A percentile compares a stretch with the other conserved stretches of the same genome.
These are phyloP conservation scores for Origma solitaria DNA, from an alignment of 2,113 vertebrate species.

Conservation along the genomic window DNA sequence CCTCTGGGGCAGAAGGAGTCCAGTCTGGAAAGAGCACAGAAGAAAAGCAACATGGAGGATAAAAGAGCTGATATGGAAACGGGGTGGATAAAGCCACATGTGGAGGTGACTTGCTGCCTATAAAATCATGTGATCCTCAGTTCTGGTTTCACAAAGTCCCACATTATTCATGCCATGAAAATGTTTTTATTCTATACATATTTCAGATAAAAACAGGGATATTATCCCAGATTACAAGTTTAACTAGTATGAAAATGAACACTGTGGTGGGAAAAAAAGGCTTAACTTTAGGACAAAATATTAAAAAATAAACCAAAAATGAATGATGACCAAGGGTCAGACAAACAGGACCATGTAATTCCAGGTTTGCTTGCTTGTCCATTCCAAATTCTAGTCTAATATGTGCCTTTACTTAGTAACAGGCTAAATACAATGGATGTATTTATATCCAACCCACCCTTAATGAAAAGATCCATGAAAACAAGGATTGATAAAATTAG, in stretches of 20 bases:
- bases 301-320: not conserved
- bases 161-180: not conserved
- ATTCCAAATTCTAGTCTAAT: not conserved
- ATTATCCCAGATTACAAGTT: not conserved
- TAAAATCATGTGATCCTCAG: not conserved
- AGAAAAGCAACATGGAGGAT: slow-evolving; percentile 33
- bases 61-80: slow-evolving; percentile 10
- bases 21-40: slow-evolving; percentile 22
- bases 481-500: not conserved
- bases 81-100: not conserved
- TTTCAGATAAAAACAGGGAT: not conserved
- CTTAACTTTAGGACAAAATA: not conserved
- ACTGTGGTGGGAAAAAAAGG: accelerated
- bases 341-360: not conserved
- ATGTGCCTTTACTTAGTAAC: not conserved
- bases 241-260: not conserved
- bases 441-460: not conserved
- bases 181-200: not conserved
- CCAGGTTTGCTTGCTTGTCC: not conserved
- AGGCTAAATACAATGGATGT: not conserved
- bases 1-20: slow-evolving; percentile 36
- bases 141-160: not conserved
- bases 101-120: not conserved
- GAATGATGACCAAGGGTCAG: not conserved
- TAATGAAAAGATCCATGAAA: not conserved